Conservation (phyloP, 92 coral and sea anemone species). For the Epizoanthus rinbou region DNA sequence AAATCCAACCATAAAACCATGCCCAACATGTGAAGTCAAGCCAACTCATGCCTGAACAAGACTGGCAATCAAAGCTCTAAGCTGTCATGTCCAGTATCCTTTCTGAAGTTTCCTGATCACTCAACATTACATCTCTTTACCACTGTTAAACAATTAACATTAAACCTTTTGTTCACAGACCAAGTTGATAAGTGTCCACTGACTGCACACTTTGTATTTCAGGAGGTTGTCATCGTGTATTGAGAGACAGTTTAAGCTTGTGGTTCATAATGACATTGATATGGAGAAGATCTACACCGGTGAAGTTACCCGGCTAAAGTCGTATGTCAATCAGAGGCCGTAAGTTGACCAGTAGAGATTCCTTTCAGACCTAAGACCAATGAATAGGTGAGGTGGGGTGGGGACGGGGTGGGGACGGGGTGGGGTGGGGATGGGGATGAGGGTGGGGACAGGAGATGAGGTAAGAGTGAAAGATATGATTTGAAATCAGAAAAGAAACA, state of each 20-base stretch:
- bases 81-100: too few relatives aligned
- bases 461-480: neutral
- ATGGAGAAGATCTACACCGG: constrained; percentile 85
- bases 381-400: neutral
- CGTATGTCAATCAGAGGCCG: constrained; percentile 85
- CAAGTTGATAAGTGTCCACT: too few relatives aligned
- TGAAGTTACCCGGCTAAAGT: constrained; percentile 82
- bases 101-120: too few relatives aligned
- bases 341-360: constrained; percentile 49
- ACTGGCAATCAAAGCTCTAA: too few relatives aligned
- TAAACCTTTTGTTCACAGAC: too few relatives aligned
- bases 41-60: too few relatives aligned
- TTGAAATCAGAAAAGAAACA: neutral
- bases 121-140: too few relatives aligned
- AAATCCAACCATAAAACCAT: too few relatives aligned
- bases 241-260: constrained; percentile 88
- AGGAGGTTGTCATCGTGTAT: constrained; percentile 87
- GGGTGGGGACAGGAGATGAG: too few relatives aligned
- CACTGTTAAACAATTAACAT: too few relatives aligned
- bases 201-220: neutral
- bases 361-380: neutral
- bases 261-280: constrained; percentile 67
- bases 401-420: neutral
- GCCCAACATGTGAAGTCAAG: too few relatives aligned
- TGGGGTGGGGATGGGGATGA: too few relatives aligned